Evolutionary conservation across 2,888 invertebrate genomes (phyloP).

Genomic region (Metacarcinus magister): DNA sequence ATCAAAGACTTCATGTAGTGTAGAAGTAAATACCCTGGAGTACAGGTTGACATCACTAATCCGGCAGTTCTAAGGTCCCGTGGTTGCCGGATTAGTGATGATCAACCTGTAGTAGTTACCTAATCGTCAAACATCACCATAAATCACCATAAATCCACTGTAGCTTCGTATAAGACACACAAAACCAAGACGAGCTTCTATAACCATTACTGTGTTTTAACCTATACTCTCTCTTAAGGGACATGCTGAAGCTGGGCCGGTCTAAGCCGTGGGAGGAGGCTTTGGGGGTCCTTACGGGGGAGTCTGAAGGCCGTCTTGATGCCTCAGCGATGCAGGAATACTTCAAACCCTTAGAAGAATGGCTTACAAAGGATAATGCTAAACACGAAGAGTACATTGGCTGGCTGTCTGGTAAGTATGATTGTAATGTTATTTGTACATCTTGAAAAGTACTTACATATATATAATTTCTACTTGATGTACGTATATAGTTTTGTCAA

Average conservation of each 20-base stretch:
- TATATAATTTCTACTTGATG: no score
- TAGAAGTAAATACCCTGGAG: no score
- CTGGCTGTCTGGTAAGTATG: constrained; percentile 84
- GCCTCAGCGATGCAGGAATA: constrained; percentile 85
- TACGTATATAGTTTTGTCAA: no score
- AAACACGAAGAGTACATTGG: constrained; percentile 84
- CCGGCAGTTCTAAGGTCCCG: no score
- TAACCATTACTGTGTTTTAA: background rate
- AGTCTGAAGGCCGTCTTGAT: constrained; percentile 84
- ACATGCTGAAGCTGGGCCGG: constrained; percentile 86
- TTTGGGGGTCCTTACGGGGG: constrained; percentile 85
- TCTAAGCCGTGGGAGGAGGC: constrained; percentile 86
- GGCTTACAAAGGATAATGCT: constrained; percentile 85
- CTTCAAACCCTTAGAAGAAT: constrained; percentile 86
- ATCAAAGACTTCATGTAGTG: no score
- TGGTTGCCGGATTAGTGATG: no score
- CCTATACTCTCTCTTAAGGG: constrained; percentile 85
- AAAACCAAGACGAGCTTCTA: background rate
- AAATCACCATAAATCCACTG: no score
- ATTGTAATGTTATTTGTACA: background rate
- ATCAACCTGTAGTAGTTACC: no score
- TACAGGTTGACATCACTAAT: no score
- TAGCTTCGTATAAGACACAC: no score
- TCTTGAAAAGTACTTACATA: background rate
- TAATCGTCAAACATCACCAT: background rate